Evolutionary conservation across 2,888 invertebrate species (phyloP), one percentile per base, ranked within the genome.

Genomic region (Eilema griseolum): DNA sequence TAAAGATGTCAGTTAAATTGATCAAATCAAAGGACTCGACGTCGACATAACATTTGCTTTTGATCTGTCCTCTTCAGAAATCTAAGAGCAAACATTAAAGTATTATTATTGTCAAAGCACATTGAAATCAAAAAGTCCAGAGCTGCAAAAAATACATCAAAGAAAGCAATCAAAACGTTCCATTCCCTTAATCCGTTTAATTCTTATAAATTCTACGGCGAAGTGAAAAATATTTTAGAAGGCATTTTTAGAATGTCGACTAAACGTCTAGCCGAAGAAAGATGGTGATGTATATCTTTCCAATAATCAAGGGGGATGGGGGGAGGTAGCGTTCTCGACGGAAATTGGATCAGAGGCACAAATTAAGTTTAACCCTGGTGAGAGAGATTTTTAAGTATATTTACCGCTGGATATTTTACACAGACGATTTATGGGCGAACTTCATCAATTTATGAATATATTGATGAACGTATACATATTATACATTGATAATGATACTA

Each of bases 301-400:
- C 88, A 86, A 90, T 90, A 89, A 90, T 90, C 88, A 88, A 83
- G 81, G 61, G 61, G 56, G 61, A 20, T 31, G 28, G 46, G 60
- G 26, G 57, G 65, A 77, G 82, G 82, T 78, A 77, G 78, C 81
- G 80, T 78, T 75, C 79, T 70, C 76, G 74, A 72, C 83, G 90
- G 91, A 90, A 90, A 92, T 92, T 89, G 89, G 89, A 92, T 91
- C 88, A 86, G 86, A 77, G 76, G 79, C 80, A 84, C 85, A 90
- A 91, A 92, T 91, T 91, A 91, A 89, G 88, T 90, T 90, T 85
- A 86, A 84, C 84, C 82, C 83, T 81, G 72, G 70, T 68, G 70
- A 70, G 76, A 79, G 76, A 72, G 83, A 82, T 85, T 88, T 89
- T 87, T 80, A 83, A 74, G 75, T 74, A 80, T 80, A 65, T 37